These are phyloP conservation scores for Megaptera novaeangliae DNA, from an alignment of 2,113 vertebrate genomes.

Conservation along the genomic window DNA sequence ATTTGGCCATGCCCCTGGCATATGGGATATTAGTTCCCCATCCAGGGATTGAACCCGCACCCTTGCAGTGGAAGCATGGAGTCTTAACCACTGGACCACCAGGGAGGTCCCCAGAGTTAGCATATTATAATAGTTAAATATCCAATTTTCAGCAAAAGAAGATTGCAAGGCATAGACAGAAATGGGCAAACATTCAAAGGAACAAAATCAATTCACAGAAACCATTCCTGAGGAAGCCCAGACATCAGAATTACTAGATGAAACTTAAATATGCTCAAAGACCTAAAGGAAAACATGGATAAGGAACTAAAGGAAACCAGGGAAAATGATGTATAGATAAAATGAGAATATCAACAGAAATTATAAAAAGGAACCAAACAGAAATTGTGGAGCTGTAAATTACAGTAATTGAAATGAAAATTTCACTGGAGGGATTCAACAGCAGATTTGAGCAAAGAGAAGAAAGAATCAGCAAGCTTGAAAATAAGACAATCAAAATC, in stretches of 20 bases:
- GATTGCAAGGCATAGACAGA: neutral
- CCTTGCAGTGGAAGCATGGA: too few relatives aligned
- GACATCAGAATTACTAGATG: neutral
- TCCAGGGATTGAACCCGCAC: too few relatives aligned
- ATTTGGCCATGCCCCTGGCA: too few relatives aligned
- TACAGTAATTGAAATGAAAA: neutral
- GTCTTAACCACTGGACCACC: too few relatives aligned
- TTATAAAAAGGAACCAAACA: neutral
- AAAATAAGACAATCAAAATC: neutral
- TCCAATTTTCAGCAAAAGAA: neutral
- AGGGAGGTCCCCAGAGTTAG: neutral
- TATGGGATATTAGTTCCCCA: too few relatives aligned
- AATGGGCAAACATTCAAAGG: neutral
- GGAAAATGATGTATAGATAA: neutral
- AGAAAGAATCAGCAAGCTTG: neutral
- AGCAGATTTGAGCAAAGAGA: neutral
- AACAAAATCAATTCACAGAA: neutral
- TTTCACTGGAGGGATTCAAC: neutral
- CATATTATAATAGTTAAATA: neutral
- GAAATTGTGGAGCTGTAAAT: neutral
- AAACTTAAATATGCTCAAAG: neutral
- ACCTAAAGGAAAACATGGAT: neutral
- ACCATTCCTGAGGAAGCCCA: neutral
- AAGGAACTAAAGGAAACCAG: neutral
- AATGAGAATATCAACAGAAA: conserved; percentile 16